Percentiles rank a stretch among this genome's conserved stretches.
Evolutionary conservation across 2,888 invertebrate genomes (phyloP).

Genomic region (Seladonia tumulorum): DNA sequence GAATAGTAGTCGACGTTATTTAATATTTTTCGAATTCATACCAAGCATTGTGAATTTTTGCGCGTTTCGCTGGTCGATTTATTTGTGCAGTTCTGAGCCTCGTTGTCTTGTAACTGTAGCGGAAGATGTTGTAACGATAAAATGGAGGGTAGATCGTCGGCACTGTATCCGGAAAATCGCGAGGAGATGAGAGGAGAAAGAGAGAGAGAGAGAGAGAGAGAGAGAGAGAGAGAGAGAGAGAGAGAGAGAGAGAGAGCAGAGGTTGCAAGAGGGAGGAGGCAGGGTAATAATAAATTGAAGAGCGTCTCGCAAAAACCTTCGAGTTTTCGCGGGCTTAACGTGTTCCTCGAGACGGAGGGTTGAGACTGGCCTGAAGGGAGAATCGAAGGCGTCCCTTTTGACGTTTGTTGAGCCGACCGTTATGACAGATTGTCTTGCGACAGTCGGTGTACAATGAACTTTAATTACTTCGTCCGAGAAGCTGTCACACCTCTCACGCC

Average conservation of each 20-base stretch:
- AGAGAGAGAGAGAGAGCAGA: slow-evolving; percentile 23
- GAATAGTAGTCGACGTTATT: not conserved
- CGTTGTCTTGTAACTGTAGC: not conserved
- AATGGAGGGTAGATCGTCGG: slow-evolving; percentile 49
- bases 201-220: slow-evolving; percentile 21
- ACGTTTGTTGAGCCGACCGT: slow-evolving; percentile 56
- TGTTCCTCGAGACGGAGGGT: slow-evolving; percentile 37
- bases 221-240: slow-evolving; percentile 29
- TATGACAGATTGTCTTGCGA: slow-evolving; percentile 52
- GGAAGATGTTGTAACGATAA: slow-evolving; percentile 51
- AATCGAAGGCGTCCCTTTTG: slow-evolving; percentile 59
- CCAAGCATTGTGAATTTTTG: not conserved
- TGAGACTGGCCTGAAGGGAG: slow-evolving; percentile 19
- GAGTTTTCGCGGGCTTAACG: slow-evolving; percentile 55
- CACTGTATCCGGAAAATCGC: slow-evolving; percentile 48
- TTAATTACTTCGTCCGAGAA: slow-evolving; percentile 30
- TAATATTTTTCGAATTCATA: not conserved
- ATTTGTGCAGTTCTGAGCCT: not conserved
- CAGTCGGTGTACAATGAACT: slow-evolving; percentile 25
- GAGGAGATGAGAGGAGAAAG: slow-evolving; percentile 12
- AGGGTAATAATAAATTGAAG: slow-evolving; percentile 67
- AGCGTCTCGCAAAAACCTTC: slow-evolving; percentile 64
- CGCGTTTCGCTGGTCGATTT: not conserved
- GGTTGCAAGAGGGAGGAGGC: slow-evolving; percentile 15
- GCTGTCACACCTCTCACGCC: too few relatives aligned